Evolutionary conservation across 2,113 vertebrate species (phyloP).

Genomic region (Silurus glanis): DNA sequence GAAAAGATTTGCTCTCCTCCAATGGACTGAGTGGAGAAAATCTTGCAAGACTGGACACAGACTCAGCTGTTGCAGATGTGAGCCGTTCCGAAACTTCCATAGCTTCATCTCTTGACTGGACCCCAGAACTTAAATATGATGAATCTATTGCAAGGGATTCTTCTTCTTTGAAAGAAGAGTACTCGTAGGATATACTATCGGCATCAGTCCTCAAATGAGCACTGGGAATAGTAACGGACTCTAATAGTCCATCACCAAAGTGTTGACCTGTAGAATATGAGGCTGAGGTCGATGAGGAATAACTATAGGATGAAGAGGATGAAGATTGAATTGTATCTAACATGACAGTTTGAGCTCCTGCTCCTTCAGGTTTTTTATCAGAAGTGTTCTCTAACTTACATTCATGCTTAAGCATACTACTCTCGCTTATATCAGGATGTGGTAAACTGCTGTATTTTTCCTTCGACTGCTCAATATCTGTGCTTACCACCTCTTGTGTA

Average conservation of each 20-base stretch:
- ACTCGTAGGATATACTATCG: conserved; percentile 62
- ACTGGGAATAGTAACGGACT: conserved; percentile 48
- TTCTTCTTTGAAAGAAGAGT: conserved; percentile 72
- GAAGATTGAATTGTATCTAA: conserved; percentile 62
- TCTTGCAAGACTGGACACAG: conserved; percentile 67
- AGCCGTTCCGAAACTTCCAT: conserved; percentile 83
- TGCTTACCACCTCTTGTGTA: conserved; percentile 39
- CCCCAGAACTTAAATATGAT: conserved; percentile 68
- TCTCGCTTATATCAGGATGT: conserved; percentile 48
- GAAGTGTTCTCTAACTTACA: conserved; percentile 47
- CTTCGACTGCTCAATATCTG: conserved; percentile 32
- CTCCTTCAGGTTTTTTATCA: conserved; percentile 52
- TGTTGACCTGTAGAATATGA: conserved; percentile 59
- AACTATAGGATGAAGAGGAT: conserved; percentile 64
- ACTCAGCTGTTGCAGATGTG: conserved; percentile 64
- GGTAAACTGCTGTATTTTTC: conserved; percentile 48
- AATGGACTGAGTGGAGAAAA: conserved; percentile 69
- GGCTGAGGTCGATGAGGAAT: conserved; percentile 62
- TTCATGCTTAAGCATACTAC: conserved; percentile 54
- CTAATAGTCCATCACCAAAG: conserved; percentile 54
- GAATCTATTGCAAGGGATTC: conserved; percentile 65
- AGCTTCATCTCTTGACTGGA: conserved; percentile 81
- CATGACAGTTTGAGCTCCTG: conserved; percentile 66
- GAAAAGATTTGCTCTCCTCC: conserved; percentile 66
- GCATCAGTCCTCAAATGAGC: conserved; percentile 59